phyloP scores from a whole-genome alignment of 2,113 vertebrate genomes.

The Mesoclemmys tuberculata region DNA sequence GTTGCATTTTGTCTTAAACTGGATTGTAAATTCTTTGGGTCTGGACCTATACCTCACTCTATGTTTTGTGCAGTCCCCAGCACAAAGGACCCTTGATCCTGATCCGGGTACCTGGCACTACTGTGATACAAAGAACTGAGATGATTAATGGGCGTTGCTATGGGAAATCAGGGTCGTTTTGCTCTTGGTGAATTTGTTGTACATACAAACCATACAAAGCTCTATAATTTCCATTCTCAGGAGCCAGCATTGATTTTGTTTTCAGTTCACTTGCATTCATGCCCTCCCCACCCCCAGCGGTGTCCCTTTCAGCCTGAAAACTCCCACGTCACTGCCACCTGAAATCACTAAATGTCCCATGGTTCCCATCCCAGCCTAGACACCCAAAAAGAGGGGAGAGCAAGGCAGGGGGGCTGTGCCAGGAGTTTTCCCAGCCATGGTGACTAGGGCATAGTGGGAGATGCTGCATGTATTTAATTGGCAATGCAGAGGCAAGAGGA shows the following conservation, averaged over 20 bases:
- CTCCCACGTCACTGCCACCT: accelerated
- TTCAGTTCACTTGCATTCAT: neutral
- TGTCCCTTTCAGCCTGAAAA: neutral
- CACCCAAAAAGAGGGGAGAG: neutral
- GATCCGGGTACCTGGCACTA: neutral
- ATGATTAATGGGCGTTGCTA: neutral
- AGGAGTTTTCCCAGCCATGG: neutral
- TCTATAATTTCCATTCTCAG: neutral
- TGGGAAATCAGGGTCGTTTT: neutral
- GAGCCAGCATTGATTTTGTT: neutral
- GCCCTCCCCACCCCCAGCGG: neutral
- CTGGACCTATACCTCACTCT: neutral
- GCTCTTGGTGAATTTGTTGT: neutral
- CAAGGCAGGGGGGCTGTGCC: neutral
- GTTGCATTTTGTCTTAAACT: neutral
- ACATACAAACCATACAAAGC: neutral
- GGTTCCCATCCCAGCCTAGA: neutral
- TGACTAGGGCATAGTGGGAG: accelerated
- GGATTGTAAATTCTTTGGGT: neutral
- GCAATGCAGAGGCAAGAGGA: neutral
- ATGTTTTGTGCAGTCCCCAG: neutral
- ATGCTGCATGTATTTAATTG: neutral
- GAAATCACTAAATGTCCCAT: neutral
- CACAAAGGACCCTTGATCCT: neutral
- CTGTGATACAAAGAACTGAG: accelerated